Evolutionary conservation across 2,113 vertebrate species (phyloP).

Genomic region (Ptilorrhoa leucosticta): DNA sequence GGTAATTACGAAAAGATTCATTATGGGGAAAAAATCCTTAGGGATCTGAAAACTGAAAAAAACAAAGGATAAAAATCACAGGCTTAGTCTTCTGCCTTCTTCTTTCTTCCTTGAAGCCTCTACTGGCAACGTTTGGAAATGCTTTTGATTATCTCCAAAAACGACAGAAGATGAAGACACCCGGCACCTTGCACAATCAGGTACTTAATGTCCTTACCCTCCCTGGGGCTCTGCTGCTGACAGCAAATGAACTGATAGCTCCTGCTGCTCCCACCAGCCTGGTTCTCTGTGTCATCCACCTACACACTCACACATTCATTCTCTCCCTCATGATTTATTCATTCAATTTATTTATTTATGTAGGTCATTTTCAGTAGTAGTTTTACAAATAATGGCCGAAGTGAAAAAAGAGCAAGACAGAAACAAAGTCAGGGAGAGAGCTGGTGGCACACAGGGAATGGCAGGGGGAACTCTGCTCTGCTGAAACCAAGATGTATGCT

Average conservation of each 20-base stretch:
- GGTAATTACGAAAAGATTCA: neutral
- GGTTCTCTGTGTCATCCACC: conserved; percentile 39
- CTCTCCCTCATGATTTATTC: conserved; percentile 51
- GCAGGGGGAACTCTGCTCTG: neutral
- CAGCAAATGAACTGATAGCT: conserved; percentile 18
- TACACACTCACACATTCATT: conserved; percentile 23
- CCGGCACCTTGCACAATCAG: neutral
- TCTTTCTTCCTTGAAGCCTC: neutral
- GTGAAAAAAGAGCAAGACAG: neutral
- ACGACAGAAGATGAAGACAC: neutral
- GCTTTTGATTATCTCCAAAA: neutral
- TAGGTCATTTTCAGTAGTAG: conserved; percentile 50
- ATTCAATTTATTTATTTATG: conserved; percentile 64
- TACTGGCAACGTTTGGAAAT: neutral
- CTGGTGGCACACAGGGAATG: neutral
- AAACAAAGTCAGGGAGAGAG: neutral
- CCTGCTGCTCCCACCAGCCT: conserved; percentile 49
- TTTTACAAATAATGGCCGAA: conserved; percentile 29
- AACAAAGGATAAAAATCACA: neutral
- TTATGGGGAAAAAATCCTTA: neutral
- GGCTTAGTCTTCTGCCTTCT: neutral
- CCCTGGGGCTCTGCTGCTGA: neutral
- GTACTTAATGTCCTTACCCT: neutral
- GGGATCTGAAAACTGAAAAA: neutral
- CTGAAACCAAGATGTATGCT: neutral